Base-by-base conservation (phyloP, 1,140 invertebrate species). In the Heliconius hermathena region DNA sequence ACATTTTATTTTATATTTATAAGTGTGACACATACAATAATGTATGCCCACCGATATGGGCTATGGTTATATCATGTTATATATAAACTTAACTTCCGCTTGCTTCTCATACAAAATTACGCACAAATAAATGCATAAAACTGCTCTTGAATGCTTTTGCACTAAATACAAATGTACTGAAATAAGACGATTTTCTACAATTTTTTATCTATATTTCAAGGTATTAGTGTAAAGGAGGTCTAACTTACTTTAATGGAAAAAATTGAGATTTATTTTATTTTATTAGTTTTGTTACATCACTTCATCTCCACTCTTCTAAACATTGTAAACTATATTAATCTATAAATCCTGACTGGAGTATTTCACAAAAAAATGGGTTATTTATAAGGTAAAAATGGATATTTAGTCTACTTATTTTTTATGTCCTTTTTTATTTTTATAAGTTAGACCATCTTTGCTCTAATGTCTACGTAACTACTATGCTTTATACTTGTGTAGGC, bases 41-140 rank as follows among this genome's bases (percentile, higher is more conserved):
- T 66, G 60, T 66, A 29, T 54, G 78, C 78, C 78, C 78, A 79
- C 78, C 78, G 78, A 79, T 71, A 74, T 18, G 78, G 78, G 78
- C 73, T 79, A 79, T 76, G 78, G 60, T 73, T 79, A 38, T 46
- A 5, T 46, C 13, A 46, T 79, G 66, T 74, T 74, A 74, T 26
- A 41, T 71, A 54, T 22, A 74, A 74, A 36, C 33, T 36, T 36
- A 22, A 60, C 57, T 22, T 71, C 73, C 22, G 60, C 72, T 79
- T 79, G 46, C 57, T 75, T 75, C 38, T 74, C 33, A 71, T 22
- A 57, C 26, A 74, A 71, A 78, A 41, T 76, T 66, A 66, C 54
- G 77, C 78, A 75, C 78, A 75, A 71, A 52, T 16, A 36, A 36
- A 36, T 36, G 6, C 33, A 36, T 36, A 73, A 74, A 60, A 33